These are phyloP conservation scores for Gypaetus barbatus DNA, from an alignment of 2,797 vertebrate genomes.

Conservation along the genomic window DNA sequence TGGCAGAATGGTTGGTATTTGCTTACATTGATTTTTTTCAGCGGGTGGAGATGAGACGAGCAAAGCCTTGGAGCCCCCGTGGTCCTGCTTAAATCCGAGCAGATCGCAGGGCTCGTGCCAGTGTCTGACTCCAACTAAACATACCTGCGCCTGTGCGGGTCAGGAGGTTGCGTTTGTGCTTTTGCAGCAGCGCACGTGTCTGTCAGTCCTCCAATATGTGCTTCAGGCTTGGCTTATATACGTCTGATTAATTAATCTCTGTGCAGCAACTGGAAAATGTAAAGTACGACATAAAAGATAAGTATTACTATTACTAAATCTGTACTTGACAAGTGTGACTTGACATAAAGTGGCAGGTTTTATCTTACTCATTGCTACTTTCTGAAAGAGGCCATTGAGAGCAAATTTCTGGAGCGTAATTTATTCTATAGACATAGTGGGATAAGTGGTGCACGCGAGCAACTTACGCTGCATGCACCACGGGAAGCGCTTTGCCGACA, in stretches of 20 bases:
- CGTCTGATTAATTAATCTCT: conserved; percentile 57
- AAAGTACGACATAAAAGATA: conserved; percentile 60
- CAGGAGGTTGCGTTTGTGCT: background rate
- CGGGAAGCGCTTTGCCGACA: background rate
- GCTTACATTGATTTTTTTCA: background rate
- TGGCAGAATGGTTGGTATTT: background rate
- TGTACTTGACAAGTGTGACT: conserved; percentile 30
- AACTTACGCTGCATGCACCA: background rate
- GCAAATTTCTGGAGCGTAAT: conserved; percentile 20
- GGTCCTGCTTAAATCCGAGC: background rate
- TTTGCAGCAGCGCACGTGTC: background rate
- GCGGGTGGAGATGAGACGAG: accelerated
- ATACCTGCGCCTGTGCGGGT: background rate
- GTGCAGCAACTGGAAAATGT: conserved; percentile 55
- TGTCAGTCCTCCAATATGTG: background rate
- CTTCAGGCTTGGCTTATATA: background rate
- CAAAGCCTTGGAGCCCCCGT: background rate
- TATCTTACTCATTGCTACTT: conserved; percentile 43
- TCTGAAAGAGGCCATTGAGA: conserved; percentile 46
- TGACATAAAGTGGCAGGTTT: conserved; percentile 55
- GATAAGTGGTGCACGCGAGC: background rate
- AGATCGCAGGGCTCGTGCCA: accelerated
- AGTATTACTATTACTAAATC: conserved; percentile 58
- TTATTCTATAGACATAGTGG: background rate
- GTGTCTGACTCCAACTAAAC: background rate